Evolutionary conservation across 2,888 invertebrate genomes (phyloP).

Genomic region (Netelia virgata): DNA sequence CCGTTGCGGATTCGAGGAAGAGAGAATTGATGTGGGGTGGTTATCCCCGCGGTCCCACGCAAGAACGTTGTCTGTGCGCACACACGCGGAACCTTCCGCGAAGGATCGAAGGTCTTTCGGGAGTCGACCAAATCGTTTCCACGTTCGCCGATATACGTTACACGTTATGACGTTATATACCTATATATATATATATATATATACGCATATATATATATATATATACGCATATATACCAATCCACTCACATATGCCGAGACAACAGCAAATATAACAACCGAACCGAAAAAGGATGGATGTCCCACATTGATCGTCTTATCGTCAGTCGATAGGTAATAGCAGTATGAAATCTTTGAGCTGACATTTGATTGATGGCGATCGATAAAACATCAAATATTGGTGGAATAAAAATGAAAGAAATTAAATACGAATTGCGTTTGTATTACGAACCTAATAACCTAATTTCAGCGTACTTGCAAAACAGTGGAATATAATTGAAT

Average conservation of each 20-base stretch:
- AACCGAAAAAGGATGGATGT: too few relatives aligned
- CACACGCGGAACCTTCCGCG: constrained; percentile 43
- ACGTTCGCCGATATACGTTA: constrained; percentile 17
- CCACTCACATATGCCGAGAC: not conserved
- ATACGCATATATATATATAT: not conserved
- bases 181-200: too few relatives aligned
- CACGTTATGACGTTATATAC: not conserved
- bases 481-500: not conserved
- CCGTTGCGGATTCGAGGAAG: constrained; percentile 67
- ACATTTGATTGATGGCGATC: too few relatives aligned
- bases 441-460: too few relatives aligned
- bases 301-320: too few relatives aligned
- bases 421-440: too few relatives aligned
- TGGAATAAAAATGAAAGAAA: too few relatives aligned
- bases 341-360: too few relatives aligned
- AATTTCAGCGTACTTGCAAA: too few relatives aligned
- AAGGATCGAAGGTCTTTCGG: constrained; percentile 43
- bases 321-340: too few relatives aligned
- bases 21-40: constrained; percentile 60
- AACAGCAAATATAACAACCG: too few relatives aligned
- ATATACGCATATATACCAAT: not conserved
- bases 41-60: constrained; percentile 44
- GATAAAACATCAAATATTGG: too few relatives aligned
- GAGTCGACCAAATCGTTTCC: constrained; percentile 36
- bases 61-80: not conserved